Percentiles rank a stretch among this genome's conserved stretches.
phyloP scores from a whole-genome alignment of 2,888 invertebrate genomes.

The Troglohyphantes excavatus region DNA sequence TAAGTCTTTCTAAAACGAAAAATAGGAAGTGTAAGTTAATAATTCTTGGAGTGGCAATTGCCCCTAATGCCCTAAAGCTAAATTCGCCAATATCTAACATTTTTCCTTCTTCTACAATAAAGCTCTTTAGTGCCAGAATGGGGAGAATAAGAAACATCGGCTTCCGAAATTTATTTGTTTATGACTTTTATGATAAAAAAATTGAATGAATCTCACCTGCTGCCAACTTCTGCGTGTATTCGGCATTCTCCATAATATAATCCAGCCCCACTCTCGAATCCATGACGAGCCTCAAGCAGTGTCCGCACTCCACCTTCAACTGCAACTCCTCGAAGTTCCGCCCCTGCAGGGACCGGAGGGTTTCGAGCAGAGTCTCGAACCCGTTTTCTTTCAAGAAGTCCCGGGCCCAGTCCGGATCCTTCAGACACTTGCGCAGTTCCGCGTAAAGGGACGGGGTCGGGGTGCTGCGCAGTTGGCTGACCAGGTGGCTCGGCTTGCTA shows the following conservation, averaged over 20 bases:
- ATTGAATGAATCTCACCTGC: conserved; percentile 81
- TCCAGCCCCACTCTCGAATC: conserved; percentile 83
- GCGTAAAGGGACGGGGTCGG: conserved; percentile 41
- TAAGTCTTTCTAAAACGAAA: too few species aligned
- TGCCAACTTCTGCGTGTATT: conserved; percentile 83
- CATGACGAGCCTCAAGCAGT: conserved; percentile 83
- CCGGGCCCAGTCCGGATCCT: conserved; percentile 51
- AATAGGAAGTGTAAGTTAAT: too few species aligned
- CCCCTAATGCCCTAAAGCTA: too few species aligned
- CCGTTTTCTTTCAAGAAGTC: conserved; percentile 69
- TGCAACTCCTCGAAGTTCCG: conserved; percentile 80
- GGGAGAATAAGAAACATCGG: too few species aligned
- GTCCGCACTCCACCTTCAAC: conserved; percentile 82
- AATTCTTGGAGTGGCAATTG: too few species aligned
- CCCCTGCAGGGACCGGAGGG: conserved; percentile 49
- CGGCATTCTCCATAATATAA: conserved; percentile 82
- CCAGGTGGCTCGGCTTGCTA: conserved; percentile 52
- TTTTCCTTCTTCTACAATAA: too few species aligned
- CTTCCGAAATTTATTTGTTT: too few species aligned
- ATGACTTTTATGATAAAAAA: too few species aligned
- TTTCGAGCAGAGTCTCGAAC: conserved; percentile 63
- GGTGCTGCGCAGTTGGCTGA: conserved; percentile 48
- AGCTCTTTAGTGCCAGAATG: too few species aligned
- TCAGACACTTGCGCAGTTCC: conserved; percentile 42
- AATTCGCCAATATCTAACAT: too few species aligned